Evolutionary conservation across 1,140 invertebrate genomes (phyloP).

Genomic region (Drosophila asahinai): DNA sequence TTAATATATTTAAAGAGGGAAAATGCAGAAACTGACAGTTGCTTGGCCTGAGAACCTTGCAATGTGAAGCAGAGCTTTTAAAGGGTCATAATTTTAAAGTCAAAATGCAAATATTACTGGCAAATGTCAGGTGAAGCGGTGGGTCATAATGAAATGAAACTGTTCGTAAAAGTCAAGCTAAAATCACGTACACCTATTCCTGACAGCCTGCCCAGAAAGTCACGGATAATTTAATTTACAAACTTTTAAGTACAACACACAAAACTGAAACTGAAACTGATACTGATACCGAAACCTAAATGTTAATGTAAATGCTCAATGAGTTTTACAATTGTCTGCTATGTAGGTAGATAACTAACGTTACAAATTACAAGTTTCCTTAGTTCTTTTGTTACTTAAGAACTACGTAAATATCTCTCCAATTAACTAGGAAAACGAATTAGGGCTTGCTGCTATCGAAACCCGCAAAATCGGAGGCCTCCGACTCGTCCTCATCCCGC

Average conservation of each 20-base stretch:
- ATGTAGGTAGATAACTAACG: slow-evolving; percentile 51
- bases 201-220: slow-evolving; percentile 7
- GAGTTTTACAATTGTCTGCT: slow-evolving; percentile 42
- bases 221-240: slow-evolving; percentile 16
- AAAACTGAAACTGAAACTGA: slow-evolving; percentile 27
- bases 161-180: slow-evolving; percentile 8
- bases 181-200: slow-evolving; percentile 10
- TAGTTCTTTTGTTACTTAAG: slow-evolving; percentile 47
- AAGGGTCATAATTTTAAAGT: not conserved
- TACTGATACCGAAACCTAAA: slow-evolving; percentile 20
- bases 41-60: not conserved
- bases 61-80: not conserved
- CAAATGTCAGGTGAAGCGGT: not conserved
- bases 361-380: slow-evolving; percentile 29
- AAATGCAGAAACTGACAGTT: not conserved
- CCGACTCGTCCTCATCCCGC: slow-evolving; percentile 84
- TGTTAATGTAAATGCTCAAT: slow-evolving; percentile 46
- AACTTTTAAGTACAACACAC: slow-evolving; percentile 47
- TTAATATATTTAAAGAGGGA: not conserved
- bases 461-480: slow-evolving; percentile 71
- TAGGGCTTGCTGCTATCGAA: slow-evolving; percentile 67
- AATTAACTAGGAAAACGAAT: slow-evolving; percentile 61
- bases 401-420: slow-evolving; percentile 62
- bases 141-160: slow-evolving; percentile 6
- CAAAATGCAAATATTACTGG: slow-evolving; percentile 7